Base-by-base conservation (phyloP, 2,888 invertebrate species). In the Dexiosoma caninum region DNA sequence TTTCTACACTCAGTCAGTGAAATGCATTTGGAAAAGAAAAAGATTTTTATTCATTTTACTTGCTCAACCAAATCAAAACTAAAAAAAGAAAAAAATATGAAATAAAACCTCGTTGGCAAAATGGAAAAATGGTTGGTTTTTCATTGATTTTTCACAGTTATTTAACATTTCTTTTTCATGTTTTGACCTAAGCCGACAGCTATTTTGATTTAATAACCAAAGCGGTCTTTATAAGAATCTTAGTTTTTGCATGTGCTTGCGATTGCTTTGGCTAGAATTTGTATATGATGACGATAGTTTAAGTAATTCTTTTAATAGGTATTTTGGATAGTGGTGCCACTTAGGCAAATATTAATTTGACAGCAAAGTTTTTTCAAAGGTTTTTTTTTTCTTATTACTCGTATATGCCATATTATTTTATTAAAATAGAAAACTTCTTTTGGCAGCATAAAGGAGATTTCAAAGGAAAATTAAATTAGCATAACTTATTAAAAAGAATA, bases 171-270 rank as follows among this genome's bases (percentile, higher is more conserved):
- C 66, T 55, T 75, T 82, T 76, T 77, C 75, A 77, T 49, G 77
- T 83, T 79, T 78, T 83, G 83, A 85, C 82, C 71, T 84, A 79
- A 82, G 82, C 84, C 84, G 83, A 83, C 84, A 83, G 72, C 64
- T 78, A 77, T 78, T 83, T 82, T 78, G 78, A 83, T 79, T 83
- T 83, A 71, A 82, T 81, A 81, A 81, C 64, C 66, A 49, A 27
- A 19, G 16, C n/a, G 14, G 44, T 35, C 21, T 23, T 40, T 30
- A 19, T 27, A 42, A 30, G 40, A 27, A 7, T 30, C 3, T 16
- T 46, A n/a, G 9, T 27, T 14, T 55, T 6, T 37, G 27, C 8
- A 16, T 23, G n/a, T 21, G 10, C 5, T 42, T 51, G 23, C 40
- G 40, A 27, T 51, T 40, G 27, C 14, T 30, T 30, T 53, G 5